These are phyloP conservation scores for Oreochromis niloticus DNA, from an alignment of 2,113 vertebrate species.

Conservation along the genomic window DNA sequence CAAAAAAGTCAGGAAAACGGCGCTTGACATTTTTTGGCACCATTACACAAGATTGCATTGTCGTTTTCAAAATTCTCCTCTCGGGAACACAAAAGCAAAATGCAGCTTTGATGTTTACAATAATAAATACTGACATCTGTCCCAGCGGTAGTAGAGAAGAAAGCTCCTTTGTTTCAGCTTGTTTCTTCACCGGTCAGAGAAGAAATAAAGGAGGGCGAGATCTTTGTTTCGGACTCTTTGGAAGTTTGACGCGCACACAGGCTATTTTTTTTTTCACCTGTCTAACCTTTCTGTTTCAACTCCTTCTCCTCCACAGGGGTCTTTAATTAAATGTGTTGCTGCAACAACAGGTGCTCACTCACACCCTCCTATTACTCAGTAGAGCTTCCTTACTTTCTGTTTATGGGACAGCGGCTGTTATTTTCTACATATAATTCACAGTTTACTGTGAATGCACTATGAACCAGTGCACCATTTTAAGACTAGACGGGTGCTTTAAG, in stretches of 20 bases:
- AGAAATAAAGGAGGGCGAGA: constrained; percentile 13
- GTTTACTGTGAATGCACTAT: neutral
- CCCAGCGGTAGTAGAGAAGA: constrained; percentile 32
- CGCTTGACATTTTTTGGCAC: constrained; percentile 56
- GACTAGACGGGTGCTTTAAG: neutral
- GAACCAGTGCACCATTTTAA: neutral
- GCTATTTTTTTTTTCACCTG: constrained; percentile 31
- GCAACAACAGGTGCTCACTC: constrained; percentile 45
- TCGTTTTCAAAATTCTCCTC: constrained; percentile 41
- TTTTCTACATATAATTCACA: neutral
- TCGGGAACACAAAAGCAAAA: constrained; percentile 55
- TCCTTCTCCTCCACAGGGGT: constrained; percentile 12
- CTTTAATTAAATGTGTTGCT: constrained; percentile 61
- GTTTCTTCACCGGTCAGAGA: constrained; percentile 41
- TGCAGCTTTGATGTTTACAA: constrained; percentile 69
- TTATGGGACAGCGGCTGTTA: neutral
- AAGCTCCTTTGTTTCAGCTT: constrained; percentile 61
- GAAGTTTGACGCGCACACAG: constrained; percentile 4
- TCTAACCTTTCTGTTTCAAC: constrained; percentile 13
- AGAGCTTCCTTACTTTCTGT: neutral
- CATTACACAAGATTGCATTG: constrained; percentile 58
- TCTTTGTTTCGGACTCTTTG: constrained; percentile 16
- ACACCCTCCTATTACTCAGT: constrained; percentile 30
- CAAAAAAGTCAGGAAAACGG: constrained; percentile 65
- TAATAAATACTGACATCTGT: constrained; percentile 70